Evolutionary conservation across 1,140 invertebrate genomes (phyloP), one percentile per base, ranked within the genome.

Genomic region (Triops cancriformis): DNA sequence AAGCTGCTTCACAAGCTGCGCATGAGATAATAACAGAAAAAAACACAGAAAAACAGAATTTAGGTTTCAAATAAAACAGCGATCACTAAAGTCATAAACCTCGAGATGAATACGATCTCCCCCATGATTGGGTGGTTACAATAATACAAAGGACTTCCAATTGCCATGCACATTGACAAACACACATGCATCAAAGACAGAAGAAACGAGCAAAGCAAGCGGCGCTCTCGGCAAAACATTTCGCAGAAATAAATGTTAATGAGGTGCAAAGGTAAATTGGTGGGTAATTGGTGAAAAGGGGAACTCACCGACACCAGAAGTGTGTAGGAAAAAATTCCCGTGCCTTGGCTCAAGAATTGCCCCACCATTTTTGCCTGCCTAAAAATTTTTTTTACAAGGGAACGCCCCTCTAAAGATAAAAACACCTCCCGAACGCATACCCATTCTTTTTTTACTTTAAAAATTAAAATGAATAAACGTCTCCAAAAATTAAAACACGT

Each of bases 1-100:
- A 81, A 45, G 83, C 83, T 23, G 73, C 28, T n/a, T 79, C 43
- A 80, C 87, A 88, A 80, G 85, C 87, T 88, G 83, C 76, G 86
- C 86, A 81, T 77, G 43, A 51, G 79, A 75, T 45, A 79, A 80
- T 74, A 78, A 76, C 12, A 74, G 26, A 28, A 37, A 12, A n/a
- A 37, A 72, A 23, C 77, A 77, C 76, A 14, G 31, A 37, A 37
- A 73, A 73, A n/a, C n/a, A n/a, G n/a, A n/a, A n/a, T n/a, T n/a
- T n/a, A n/a, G n/a, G n/a, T n/a, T n/a, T n/a, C n/a, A n/a, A n/a
- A n/a, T n/a, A n/a, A n/a, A n/a, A n/a, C n/a, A 43, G 51, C 51
- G 6, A 23, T 64, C 10, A 64, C 5, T 26, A 14, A 72, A 73
- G 51, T 12, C 72, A 10, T 28, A 75, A 28, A 73, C n/a, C n/a